phyloP scores from a whole-genome alignment of 2,888 invertebrate species.

The Melinaea menophilus region DNA sequence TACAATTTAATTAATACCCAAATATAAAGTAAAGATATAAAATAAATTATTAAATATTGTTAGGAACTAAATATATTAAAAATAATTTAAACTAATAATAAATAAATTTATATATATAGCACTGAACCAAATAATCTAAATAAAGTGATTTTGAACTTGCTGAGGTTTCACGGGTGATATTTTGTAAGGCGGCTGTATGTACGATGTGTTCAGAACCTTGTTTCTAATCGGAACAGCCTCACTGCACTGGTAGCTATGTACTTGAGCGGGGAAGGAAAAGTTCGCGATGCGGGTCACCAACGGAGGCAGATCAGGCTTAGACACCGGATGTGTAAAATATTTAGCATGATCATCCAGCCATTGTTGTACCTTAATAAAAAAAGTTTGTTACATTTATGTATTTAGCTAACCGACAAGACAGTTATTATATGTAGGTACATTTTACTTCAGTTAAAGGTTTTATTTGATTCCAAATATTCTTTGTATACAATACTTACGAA shows the following conservation, averaged over 20 bases:
- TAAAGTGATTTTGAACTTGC: constrained; percentile 6
- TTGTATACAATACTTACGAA: constrained; percentile 22
- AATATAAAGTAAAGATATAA: too few species aligned
- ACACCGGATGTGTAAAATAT: constrained; percentile 30
- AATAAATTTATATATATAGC: too few species aligned
- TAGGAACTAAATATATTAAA: too few species aligned
- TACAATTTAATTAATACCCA: too few species aligned
- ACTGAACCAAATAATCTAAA: neutral
- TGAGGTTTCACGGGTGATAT: constrained; percentile 28
- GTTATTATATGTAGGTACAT: too few species aligned
- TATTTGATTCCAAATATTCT: too few species aligned
- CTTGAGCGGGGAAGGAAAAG: constrained; percentile 20
- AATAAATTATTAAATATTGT: too few species aligned
- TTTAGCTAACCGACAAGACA: neutral
- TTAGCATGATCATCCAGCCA: constrained; percentile 40
- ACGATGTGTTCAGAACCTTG: constrained; percentile 18
- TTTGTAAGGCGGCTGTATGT: constrained; percentile 24
- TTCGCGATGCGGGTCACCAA: constrained; percentile 7
- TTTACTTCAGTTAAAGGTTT: neutral
- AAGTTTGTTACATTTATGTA: neutral
- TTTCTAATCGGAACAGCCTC: constrained; percentile 7
- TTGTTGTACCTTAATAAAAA: constrained; percentile 33
- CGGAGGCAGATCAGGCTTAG: neutral
- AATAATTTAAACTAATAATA: too few species aligned
- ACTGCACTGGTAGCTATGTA: constrained; percentile 16